phyloP scores from a whole-genome alignment of 2,888 invertebrate genomes.

The Pristionchus arcanus region DNA sequence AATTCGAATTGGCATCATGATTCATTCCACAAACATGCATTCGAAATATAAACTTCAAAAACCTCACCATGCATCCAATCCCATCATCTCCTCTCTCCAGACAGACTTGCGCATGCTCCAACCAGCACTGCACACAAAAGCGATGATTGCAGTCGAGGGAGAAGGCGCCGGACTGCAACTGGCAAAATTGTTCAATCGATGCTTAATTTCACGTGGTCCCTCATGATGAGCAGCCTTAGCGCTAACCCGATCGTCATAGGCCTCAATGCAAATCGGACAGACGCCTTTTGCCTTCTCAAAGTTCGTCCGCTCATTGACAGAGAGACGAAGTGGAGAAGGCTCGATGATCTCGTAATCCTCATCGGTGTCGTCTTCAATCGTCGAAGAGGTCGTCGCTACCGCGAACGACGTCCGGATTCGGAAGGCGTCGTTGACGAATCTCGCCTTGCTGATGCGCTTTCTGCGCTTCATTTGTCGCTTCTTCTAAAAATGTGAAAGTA shows the following conservation, averaged over 20 bases:
- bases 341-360: background rate
- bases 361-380: background rate
- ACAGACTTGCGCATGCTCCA: background rate
- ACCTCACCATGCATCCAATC: slow-evolving; percentile 10
- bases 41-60: too few relatives aligned
- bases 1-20: too few relatives aligned
- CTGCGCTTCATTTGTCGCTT: background rate
- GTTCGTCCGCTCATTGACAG: background rate
- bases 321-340: background rate
- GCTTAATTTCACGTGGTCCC: too few relatives aligned
- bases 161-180: background rate
- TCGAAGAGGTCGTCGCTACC: too few relatives aligned
- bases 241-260: background rate
- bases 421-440: background rate
- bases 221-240: too few relatives aligned
- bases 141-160: background rate
- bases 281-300: background rate
- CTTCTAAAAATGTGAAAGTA: too few relatives aligned
- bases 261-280: background rate
- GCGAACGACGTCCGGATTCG: background rate
- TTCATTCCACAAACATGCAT: too few relatives aligned
- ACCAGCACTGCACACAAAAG: background rate
- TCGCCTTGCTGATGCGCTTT: background rate
- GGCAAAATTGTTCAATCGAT: too few relatives aligned
- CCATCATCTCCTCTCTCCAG: background rate